Evolutionary conservation across 2,113 vertebrate species (phyloP).

Genomic region (Alethe castanea): DNA sequence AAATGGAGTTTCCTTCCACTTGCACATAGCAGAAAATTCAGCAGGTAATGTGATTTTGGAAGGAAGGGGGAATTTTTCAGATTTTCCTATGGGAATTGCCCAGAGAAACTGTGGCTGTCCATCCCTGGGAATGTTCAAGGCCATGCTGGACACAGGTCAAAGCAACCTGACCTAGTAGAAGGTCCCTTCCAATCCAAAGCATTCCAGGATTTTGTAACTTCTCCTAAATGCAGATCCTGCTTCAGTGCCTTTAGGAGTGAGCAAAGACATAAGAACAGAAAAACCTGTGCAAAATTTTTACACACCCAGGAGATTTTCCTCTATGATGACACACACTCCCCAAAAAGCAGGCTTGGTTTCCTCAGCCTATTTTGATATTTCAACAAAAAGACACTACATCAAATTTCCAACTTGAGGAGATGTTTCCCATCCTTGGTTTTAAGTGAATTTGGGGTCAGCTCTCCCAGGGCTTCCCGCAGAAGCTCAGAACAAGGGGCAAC

Average conservation of each 20-base stretch:
- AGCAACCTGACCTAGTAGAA: background rate
- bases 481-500: background rate
- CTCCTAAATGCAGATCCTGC: background rate
- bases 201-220: background rate
- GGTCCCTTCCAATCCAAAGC: background rate
- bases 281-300: background rate
- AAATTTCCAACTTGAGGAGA: background rate
- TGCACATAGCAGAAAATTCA: background rate
- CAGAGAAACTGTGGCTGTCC: background rate
- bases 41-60: background rate
- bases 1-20: background rate
- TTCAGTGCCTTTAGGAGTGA: background rate
- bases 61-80: too few relatives aligned
- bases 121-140: background rate
- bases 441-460: background rate
- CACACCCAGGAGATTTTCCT: background rate
- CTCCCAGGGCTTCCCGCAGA: background rate
- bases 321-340: rapidly evolving
- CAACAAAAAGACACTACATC: background rate
- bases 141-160: background rate
- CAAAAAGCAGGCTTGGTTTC: background rate
- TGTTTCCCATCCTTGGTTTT: background rate
- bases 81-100: background rate
- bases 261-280: background rate
- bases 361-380: background rate